These are phyloP conservation scores for Ancistrus triradiatus DNA, from an alignment of 2,113 vertebrate species.

Conservation along the genomic window DNA sequence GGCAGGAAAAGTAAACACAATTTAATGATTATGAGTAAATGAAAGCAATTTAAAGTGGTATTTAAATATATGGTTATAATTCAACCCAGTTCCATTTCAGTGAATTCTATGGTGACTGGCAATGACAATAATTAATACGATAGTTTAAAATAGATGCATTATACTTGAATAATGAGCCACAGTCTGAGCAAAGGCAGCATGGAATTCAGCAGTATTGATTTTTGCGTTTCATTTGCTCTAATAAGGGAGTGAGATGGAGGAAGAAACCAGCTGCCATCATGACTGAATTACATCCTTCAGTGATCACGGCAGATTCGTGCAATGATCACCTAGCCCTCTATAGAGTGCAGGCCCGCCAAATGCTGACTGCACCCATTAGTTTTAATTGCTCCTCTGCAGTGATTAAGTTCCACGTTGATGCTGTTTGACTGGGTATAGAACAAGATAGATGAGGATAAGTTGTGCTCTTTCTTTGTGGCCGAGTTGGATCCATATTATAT, in stretches of 20 bases:
- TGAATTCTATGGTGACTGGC: slow-evolving; percentile 25
- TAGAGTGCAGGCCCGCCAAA: slow-evolving; percentile 51
- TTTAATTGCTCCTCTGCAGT: slow-evolving; percentile 63
- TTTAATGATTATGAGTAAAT: too few relatives aligned
- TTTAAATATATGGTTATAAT: not conserved
- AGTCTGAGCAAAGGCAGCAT: slow-evolving; percentile 17
- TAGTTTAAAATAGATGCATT: slow-evolving; percentile 12
- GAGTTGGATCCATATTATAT: too few relatives aligned
- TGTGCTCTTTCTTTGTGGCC: slow-evolving; percentile 10
- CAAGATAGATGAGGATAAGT: slow-evolving; percentile 63
- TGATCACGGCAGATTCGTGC: slow-evolving; percentile 54
- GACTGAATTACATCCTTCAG: slow-evolving; percentile 57
- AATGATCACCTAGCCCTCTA: slow-evolving; percentile 49
- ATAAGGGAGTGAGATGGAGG: slow-evolving; percentile 44
- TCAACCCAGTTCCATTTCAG: slow-evolving; percentile 11
- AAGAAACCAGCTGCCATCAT: slow-evolving; percentile 49
- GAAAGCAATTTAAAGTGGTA: too few relatives aligned
- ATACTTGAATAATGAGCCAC: slow-evolving; percentile 27
- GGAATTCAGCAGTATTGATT: slow-evolving; percentile 45
- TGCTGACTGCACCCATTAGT: slow-evolving; percentile 55
- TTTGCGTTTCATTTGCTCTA: slow-evolving; percentile 48
- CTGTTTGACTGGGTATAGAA: slow-evolving; percentile 56
- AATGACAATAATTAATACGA: not conserved
- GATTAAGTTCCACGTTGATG: slow-evolving; percentile 66
- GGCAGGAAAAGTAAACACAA: too few relatives aligned